Conservation (phyloP, 2,888 invertebrate species). For the Platycheirus rosarum region DNA sequence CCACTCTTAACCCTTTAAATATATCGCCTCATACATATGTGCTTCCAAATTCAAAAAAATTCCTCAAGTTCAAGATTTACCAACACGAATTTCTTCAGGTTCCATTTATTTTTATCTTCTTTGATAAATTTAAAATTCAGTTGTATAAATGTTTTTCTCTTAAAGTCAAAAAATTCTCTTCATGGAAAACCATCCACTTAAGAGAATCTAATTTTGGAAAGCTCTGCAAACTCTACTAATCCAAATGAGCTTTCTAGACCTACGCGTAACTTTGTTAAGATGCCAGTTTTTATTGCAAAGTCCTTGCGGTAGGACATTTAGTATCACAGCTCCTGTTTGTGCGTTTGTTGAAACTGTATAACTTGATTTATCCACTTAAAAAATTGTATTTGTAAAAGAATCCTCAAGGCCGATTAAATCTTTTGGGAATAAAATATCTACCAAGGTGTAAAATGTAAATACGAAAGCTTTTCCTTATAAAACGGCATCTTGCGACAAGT, state of each 20-base stretch:
- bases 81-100: conserved; percentile 44
- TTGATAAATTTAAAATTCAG: conserved; percentile 4
- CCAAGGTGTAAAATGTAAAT: conserved; percentile 55
- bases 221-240: conserved; percentile 18
- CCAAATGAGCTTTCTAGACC: conserved; percentile 36
- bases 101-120: conserved; percentile 13
- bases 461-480: conserved; percentile 15
- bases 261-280: conserved; percentile 36
- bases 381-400: conserved; percentile 14
- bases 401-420: background rate
- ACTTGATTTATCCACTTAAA: conserved; percentile 18
- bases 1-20: conserved; percentile 1
- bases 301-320: conserved; percentile 73
- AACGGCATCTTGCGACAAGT: conserved; percentile 12
- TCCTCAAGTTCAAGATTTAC: conserved; percentile 60
- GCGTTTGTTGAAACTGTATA: conserved; percentile 60
- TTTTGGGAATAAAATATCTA: conserved; percentile 16
- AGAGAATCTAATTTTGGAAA: conserved; percentile 41
- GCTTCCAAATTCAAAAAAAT: conserved; percentile 35
- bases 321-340: conserved; percentile 66
- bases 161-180: conserved; percentile 26
- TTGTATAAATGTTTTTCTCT: background rate
- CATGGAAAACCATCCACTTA: conserved; percentile 32
- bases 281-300: conserved; percentile 71
- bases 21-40: conserved; percentile 6